Evolutionary conservation across 1,140 invertebrate genomes (phyloP).

Genomic region (Diabrotica undecimpunctata): DNA sequence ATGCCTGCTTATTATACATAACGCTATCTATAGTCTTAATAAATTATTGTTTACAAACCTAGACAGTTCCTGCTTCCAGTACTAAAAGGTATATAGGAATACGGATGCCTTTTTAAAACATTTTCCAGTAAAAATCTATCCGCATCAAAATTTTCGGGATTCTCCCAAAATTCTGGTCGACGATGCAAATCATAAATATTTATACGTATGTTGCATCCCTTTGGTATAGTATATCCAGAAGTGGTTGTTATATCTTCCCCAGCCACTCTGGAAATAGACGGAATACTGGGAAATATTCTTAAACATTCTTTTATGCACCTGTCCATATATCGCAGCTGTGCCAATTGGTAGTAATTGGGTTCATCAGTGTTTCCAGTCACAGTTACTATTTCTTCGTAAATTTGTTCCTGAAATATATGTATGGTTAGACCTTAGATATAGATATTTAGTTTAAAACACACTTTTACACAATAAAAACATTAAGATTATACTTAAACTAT

Average conservation of each 20-base stretch:
- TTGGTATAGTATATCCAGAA: slow-evolving; percentile 27
- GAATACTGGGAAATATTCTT: slow-evolving; percentile 65
- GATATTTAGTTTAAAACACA: no score
- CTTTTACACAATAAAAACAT: no score
- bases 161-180: slow-evolving; percentile 24
- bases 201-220: slow-evolving; percentile 4
- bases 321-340: slow-evolving; percentile 69
- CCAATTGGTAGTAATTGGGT: slow-evolving; percentile 60
- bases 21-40: no score
- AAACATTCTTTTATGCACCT: slow-evolving; percentile 62
- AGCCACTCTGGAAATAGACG: slow-evolving; percentile 58
- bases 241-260: slow-evolving; percentile 51
- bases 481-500: no score
- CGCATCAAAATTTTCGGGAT: slow-evolving; percentile 65
- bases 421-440: no score
- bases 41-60: slow-evolving; percentile 40
- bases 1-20: no score
- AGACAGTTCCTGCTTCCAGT: slow-evolving; percentile 63
- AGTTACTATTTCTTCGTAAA: slow-evolving; percentile 61
- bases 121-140: slow-evolving; percentile 63
- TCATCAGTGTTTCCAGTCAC: slow-evolving; percentile 54
- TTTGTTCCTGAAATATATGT: slow-evolving; percentile 50
- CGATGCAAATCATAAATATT: slow-evolving; percentile 18
- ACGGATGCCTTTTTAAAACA: slow-evolving; percentile 47
- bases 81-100: slow-evolving; percentile 61